phyloP scores from a whole-genome alignment of 2,888 invertebrate species.

The Agrochola lychnidis region DNA sequence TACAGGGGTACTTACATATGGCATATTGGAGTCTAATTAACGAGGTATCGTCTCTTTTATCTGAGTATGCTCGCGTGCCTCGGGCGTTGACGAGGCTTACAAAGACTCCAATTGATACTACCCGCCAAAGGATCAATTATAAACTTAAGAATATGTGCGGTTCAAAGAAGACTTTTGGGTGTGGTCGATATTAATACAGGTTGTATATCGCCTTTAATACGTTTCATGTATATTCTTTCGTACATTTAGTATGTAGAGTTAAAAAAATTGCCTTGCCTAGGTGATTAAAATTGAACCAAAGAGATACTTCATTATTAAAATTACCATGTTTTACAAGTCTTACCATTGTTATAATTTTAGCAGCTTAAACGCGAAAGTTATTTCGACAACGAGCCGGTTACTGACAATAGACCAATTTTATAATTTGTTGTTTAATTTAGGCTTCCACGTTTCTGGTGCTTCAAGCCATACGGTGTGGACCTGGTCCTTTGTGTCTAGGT shows the following conservation, averaged over 20 bases:
- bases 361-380: slow-evolving; percentile 30
- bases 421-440: slow-evolving; percentile 26
- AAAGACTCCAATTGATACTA: slow-evolving; percentile 69
- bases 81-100: slow-evolving; percentile 64
- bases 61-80: slow-evolving; percentile 66
- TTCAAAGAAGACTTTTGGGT: slow-evolving; percentile 1
- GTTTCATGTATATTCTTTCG: no score
- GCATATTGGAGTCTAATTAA: slow-evolving; percentile 68
- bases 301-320: neutral
- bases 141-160: slow-evolving; percentile 28
- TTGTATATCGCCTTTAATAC: neutral
- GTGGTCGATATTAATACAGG: neutral
- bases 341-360: neutral
- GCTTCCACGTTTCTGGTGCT: slow-evolving; percentile 30
- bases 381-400: slow-evolving; percentile 12
- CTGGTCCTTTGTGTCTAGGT: slow-evolving; percentile 72
- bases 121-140: slow-evolving; percentile 43
- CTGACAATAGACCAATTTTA: slow-evolving; percentile 46
- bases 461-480: slow-evolving; percentile 77
- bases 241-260: neutral
- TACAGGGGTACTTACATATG: slow-evolving; percentile 46
- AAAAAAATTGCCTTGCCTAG: neutral
- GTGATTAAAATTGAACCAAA: slow-evolving; percentile 5
- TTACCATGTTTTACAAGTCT: slow-evolving; percentile 6
- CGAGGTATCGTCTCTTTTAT: slow-evolving; percentile 70